Conservation (phyloP, 2,888 invertebrate genomes). For the Eudemis profundana region DNA sequence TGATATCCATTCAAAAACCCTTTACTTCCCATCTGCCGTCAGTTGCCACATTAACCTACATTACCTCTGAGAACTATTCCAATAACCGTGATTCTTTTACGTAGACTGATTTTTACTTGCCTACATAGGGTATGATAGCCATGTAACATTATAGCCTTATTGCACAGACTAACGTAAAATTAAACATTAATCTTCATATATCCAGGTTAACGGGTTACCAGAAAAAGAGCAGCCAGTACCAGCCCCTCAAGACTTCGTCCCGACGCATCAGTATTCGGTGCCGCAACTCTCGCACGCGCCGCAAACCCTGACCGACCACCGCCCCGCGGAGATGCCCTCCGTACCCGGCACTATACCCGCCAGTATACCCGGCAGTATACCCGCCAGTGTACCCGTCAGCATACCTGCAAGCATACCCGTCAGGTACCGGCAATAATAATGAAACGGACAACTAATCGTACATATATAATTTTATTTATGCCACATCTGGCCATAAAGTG, state of each 20-base stretch:
- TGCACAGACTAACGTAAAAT: no score
- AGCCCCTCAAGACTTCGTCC: constrained; percentile 53
- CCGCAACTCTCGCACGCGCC: constrained; percentile 57
- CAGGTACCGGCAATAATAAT: neutral
- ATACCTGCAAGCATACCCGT: constrained; percentile 42
- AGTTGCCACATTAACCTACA: no score
- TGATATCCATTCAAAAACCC: no score
- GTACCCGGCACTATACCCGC: constrained; percentile 30
- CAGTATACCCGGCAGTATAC: neutral
- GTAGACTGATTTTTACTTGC: no score
- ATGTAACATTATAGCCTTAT: no score
- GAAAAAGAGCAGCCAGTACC: constrained; percentile 52
- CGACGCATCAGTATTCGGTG: constrained; percentile 72
- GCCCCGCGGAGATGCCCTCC: constrained; percentile 45
- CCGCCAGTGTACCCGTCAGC: constrained; percentile 38
- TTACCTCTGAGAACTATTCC: no score
- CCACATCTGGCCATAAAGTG: no score
- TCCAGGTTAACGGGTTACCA: constrained; percentile 62
- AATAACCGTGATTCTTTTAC: no score
- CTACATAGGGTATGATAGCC: no score
- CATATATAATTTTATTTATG: no score
- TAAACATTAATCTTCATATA: constrained; percentile 24
- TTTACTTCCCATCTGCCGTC: no score
- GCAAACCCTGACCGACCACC: constrained; percentile 53
- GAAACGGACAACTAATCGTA: no score